These are phyloP conservation scores for Harpagoxenus sublaevis DNA, from an alignment of 2,888 invertebrate genomes.

Conservation along the genomic window DNA sequence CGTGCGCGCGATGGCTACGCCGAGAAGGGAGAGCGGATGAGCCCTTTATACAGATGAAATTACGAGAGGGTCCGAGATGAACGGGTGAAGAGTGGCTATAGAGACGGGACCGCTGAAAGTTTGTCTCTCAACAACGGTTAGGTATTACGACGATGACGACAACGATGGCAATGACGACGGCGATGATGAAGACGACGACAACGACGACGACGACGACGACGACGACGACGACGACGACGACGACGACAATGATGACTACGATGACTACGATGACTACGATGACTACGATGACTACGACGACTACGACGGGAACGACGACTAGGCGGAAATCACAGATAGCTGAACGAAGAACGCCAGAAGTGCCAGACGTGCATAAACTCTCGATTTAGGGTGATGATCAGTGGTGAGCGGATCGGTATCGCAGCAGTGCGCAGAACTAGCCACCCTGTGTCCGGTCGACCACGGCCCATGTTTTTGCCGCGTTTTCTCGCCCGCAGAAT, in stretches of 20 bases:
- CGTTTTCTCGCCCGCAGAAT: conserved; percentile 79
- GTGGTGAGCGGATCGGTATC: conserved; percentile 81
- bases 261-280: not conserved
- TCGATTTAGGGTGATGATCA: conserved; percentile 76
- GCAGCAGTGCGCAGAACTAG: conserved; percentile 84
- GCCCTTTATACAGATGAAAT: conserved; percentile 81
- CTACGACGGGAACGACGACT: conserved; percentile 65
- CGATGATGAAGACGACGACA: not conserved
- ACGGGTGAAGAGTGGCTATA: conserved; percentile 83
- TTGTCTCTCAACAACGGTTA: conserved; percentile 76
- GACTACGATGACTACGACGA: conserved; percentile 26
- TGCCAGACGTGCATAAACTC: conserved; percentile 78
- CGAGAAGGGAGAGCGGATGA: conserved; percentile 77
- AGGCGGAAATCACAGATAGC: conserved; percentile 77
- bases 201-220: not conserved
- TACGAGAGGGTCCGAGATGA: conserved; percentile 83
- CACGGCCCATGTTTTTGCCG: conserved; percentile 66
- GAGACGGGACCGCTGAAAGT: conserved; percentile 73
- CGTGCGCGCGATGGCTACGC: conserved; percentile 79
- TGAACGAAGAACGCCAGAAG: conserved; percentile 81
- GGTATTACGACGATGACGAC: conserved; percentile 72
- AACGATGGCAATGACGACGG: not conserved
- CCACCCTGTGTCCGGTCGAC: conserved; percentile 75
- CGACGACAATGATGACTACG: conserved; percentile 59
- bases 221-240: conserved; percentile 58